Conservation (phyloP, 2,888 invertebrate genomes). For the Meloe dianella region DNA sequence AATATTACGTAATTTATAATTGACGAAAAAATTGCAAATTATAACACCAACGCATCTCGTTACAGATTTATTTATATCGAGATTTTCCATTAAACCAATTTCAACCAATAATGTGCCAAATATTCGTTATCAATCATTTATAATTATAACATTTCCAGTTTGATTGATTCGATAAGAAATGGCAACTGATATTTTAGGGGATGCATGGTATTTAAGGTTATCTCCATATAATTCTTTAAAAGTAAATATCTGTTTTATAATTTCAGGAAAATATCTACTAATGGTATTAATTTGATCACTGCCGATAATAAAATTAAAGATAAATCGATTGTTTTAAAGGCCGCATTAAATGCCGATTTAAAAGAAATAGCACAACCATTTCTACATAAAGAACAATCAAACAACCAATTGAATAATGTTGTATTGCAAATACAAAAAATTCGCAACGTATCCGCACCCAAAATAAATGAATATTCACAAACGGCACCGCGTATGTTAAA, state of each 20-base stretch:
- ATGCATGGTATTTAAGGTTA: constrained; percentile 24
- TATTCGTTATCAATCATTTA: neutral
- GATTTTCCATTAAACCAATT: too few species aligned
- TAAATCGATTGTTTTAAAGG: constrained; percentile 67
- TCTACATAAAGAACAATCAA: constrained; percentile 72
- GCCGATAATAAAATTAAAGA: constrained; percentile 70
- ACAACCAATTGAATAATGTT: constrained; percentile 63
- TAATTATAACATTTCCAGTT: neutral
- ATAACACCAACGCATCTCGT: neutral
- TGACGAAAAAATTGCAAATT: neutral
- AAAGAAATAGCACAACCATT: constrained; percentile 80
- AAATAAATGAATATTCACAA: constrained; percentile 85
- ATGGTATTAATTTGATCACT: constrained; percentile 71
- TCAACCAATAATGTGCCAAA: neutral
- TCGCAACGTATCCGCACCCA: constrained; percentile 88
- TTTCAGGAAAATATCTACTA: constrained; percentile 75
- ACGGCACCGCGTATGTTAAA: constrained; percentile 84
- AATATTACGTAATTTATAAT: neutral
- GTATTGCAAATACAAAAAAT: constrained; percentile 89
- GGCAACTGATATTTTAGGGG: constrained; percentile 9
- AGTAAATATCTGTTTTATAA: constrained; percentile 8
- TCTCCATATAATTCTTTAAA: constrained; percentile 6
- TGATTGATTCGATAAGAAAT: neutral
- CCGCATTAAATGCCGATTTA: constrained; percentile 78
- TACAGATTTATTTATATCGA: neutral